Evolutionary conservation across 2,888 invertebrate species (phyloP), one percentile per base, ranked within the genome.

Genomic region (Atethmia centrago): DNA sequence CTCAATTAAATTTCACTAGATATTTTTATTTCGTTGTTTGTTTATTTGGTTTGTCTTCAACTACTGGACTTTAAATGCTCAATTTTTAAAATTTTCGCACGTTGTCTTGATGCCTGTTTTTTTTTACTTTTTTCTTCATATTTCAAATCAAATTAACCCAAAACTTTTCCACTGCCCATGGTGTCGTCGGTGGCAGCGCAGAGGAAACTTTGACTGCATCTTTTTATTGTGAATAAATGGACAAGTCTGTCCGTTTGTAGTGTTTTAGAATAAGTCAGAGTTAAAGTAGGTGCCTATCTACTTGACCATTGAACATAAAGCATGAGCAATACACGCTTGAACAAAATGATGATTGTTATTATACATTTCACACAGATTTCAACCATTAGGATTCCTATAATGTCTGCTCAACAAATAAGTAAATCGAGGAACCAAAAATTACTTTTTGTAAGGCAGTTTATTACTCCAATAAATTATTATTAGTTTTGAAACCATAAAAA

Each of bases 271-370:
- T 10, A 36, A 14, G n/a, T n/a, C n/a, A 31, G 28, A 28, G 4
- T 40, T 25, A 28, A 1, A 21, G 12, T 21, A 45, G 2, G 1
- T 28, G 3, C 55, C 53, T 19, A 2, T 16, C 21, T 19, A 49
- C 7, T 36, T 21, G 0, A 47, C 36, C 4, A 51, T 28, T 19
- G 0, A n/a, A 61, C 36, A 49, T 10, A 45, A 55, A 55, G 25
- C 69, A 70, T 77, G 49, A 42, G 49, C 21, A 76, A 73, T 47
- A 72, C 14, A 25, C 31, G 19, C 19, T 51, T 42, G 10, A 8
- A n/a, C 55, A 36, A 31, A 53, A 70, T 40, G 2, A 31, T 42
- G n/a, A 19, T 45, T 16, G 21, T 47, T 25, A 0, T 16, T 16
- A 1, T 14, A 19, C 21, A 49, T 36, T 45, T 19, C 36, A 36